Conservation (phyloP, 2,888 invertebrate genomes). For the Achlya flavicornis region DNA sequence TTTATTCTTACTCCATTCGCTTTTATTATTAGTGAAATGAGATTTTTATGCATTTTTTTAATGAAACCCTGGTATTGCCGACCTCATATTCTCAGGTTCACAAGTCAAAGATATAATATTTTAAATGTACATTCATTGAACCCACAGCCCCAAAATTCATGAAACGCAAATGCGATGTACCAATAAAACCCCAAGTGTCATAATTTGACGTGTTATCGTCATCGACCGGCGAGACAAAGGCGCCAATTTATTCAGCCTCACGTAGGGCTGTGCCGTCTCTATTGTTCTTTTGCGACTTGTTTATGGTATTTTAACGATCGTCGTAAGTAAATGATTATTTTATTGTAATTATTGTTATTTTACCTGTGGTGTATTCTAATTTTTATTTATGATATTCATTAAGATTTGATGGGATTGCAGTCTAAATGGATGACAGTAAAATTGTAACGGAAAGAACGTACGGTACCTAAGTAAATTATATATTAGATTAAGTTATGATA, state of each 20-base stretch:
- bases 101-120: background rate
- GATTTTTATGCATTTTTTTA: no score
- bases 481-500: background rate
- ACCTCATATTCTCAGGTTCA: no score
- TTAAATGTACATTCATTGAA: background rate
- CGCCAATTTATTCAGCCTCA: constrained; percentile 56
- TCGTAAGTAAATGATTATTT: constrained; percentile 53
- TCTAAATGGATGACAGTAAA: background rate
- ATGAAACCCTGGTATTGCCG: no score
- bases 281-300: constrained; percentile 47
- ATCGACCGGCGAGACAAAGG: constrained; percentile 56
- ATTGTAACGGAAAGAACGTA: background rate
- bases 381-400: constrained; percentile 19
- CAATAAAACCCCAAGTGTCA: constrained; percentile 45
- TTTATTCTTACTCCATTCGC: no score
- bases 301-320: constrained; percentile 46
- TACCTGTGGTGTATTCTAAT: constrained; percentile 28
- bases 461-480: no score
- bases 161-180: constrained; percentile 19
- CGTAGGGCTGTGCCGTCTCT: constrained; percentile 33
- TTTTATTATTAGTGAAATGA: no score
- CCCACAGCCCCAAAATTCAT: constrained; percentile 4
- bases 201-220: constrained; percentile 53
- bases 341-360: constrained; percentile 35
- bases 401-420: constrained; percentile 12